Evolutionary conservation across 2,113 vertebrate species (phyloP).

Genomic region (Neomonachus schauinslandi): DNA sequence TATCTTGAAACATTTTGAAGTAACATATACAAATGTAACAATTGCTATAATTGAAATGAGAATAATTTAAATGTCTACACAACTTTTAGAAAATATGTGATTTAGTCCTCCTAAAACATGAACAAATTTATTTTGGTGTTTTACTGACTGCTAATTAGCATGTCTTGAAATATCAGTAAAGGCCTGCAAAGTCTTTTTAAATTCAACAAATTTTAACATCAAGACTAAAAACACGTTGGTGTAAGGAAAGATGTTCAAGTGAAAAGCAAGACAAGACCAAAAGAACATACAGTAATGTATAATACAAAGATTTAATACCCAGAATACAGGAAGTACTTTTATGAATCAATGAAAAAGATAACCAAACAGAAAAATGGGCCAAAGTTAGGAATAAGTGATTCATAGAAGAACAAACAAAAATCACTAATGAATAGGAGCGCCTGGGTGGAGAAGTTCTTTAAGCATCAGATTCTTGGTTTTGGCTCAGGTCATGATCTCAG

Average conservation of each 20-base stretch:
- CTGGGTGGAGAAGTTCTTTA: neutral
- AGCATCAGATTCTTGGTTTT: neutral
- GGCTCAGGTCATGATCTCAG: neutral
- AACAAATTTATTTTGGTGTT: constrained; percentile 4
- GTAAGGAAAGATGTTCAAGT: neutral
- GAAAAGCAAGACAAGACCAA: neutral
- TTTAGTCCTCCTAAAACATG: neutral
- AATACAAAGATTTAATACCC: neutral
- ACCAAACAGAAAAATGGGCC: neutral
- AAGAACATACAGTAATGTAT: neutral
- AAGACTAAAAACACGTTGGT: neutral
- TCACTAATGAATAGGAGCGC: neutral
- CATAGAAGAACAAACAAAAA: neutral
- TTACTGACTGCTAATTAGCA: neutral
- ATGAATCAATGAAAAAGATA: neutral
- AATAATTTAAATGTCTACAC: neutral
- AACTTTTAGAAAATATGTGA: neutral
- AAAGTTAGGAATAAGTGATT: neutral
- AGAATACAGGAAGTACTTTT: neutral
- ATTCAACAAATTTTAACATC: neutral
- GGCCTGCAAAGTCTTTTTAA: neutral
- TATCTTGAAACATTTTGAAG: neutral
- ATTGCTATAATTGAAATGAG: neutral
- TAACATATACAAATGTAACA: neutral
- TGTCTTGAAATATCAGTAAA: neutral